phyloP scores from a whole-genome alignment of 2,113 vertebrate species.

The Sander vitreus region DNA sequence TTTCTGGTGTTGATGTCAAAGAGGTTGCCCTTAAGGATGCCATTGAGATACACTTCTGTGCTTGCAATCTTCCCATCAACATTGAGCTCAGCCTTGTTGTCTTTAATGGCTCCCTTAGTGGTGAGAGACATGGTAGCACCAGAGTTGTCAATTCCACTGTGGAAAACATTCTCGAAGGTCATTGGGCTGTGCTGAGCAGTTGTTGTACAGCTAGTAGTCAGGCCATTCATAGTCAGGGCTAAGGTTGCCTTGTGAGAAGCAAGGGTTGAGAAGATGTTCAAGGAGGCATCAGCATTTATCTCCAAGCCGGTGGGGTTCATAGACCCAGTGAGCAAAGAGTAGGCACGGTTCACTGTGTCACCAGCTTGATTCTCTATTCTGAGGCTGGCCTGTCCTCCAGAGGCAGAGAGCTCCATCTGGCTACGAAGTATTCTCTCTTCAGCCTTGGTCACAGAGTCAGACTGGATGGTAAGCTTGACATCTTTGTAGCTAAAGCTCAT shows the following conservation, averaged over 20 bases:
- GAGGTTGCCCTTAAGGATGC: constrained; percentile 84
- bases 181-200: constrained; percentile 85
- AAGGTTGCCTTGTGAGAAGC: constrained; percentile 89
- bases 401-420: constrained; percentile 86
- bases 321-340: constrained; percentile 85
- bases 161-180: constrained; percentile 88
- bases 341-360: constrained; percentile 81
- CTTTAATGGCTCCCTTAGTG: constrained; percentile 85
- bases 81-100: constrained; percentile 86
- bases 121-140: constrained; percentile 86
- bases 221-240: constrained; percentile 81
- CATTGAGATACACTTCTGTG: constrained; percentile 83
- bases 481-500: constrained; percentile 85
- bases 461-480: constrained; percentile 83
- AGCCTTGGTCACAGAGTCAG: constrained; percentile 86
- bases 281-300: constrained; percentile 86
- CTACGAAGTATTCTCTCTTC: constrained; percentile 78
- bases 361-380: constrained; percentile 86
- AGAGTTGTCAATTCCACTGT: constrained; percentile 83
- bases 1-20: constrained; percentile 87
- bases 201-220: constrained; percentile 89
- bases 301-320: constrained; percentile 87
- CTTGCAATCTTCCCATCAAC: constrained; percentile 86
- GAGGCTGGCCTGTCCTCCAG: constrained; percentile 80
- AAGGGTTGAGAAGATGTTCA: constrained; percentile 84